phyloP scores from a whole-genome alignment of 1,140 invertebrate genomes.

The Pararge aegeria region DNA sequence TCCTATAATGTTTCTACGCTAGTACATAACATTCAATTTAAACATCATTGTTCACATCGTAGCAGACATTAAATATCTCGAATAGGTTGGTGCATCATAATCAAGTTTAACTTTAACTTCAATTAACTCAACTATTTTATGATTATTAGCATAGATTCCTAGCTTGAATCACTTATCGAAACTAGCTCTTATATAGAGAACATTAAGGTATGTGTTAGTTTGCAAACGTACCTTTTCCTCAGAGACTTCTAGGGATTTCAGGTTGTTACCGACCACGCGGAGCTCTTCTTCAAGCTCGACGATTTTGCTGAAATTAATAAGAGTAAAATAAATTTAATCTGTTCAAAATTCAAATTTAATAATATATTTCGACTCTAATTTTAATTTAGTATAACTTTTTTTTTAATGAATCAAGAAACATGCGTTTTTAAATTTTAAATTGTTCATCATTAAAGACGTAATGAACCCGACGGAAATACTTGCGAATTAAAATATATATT shows the following conservation, averaged over 20 bases:
- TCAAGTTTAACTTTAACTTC: slow-evolving; percentile 14
- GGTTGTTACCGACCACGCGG: slow-evolving; percentile 99
- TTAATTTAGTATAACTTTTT: no score
- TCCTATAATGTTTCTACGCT: background rate
- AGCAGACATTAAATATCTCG: slow-evolving; percentile 10
- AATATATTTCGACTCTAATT: no score
- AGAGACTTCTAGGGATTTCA: slow-evolving; percentile 99
- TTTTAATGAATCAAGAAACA: background rate
- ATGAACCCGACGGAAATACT: slow-evolving; percentile 19
- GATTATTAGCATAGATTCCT: slow-evolving; percentile 32
- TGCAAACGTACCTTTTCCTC: slow-evolving; percentile 96
- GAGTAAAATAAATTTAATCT: slow-evolving; percentile 5
- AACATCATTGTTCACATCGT: background rate
- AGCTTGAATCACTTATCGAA: slow-evolving; percentile 20
- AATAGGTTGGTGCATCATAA: slow-evolving; percentile 67
- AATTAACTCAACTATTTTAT: slow-evolving; percentile 21
- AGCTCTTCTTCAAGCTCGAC: slow-evolving; percentile 99
- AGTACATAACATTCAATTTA: background rate
- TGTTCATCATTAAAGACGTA: slow-evolving; percentile 14
- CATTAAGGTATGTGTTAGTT: slow-evolving; percentile 9
- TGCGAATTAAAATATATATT: slow-evolving; percentile 20
- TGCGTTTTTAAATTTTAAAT: background rate
- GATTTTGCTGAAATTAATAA: slow-evolving; percentile 93
- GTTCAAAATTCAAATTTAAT: background rate
- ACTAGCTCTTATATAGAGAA: slow-evolving; percentile 25